Conservation (phyloP, 2,113 vertebrate genomes). For the Elaphurus davidianus region DNA sequence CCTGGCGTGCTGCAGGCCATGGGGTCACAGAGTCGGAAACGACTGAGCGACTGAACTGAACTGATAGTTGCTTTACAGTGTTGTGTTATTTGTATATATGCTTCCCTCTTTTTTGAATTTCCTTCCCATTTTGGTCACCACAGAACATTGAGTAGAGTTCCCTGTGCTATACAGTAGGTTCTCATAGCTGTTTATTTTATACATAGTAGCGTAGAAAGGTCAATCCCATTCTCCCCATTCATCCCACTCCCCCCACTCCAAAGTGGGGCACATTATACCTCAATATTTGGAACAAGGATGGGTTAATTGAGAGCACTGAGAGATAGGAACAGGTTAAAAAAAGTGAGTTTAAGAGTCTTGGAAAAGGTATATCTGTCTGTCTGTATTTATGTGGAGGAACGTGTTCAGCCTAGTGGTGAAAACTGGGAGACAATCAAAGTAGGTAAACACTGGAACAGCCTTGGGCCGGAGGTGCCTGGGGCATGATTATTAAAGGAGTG, state of each 20-base stretch:
- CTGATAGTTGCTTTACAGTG: not conserved
- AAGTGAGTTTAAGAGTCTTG: not conserved
- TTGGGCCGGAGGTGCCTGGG: not conserved
- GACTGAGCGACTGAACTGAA: fast-evolving
- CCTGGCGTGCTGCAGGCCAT: fast-evolving
- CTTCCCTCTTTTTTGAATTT: not conserved
- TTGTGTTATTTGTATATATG: not conserved
- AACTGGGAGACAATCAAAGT: not conserved
- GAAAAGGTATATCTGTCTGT: not conserved
- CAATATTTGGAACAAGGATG: not conserved
- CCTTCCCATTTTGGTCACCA: not conserved
- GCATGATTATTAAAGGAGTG: not conserved
- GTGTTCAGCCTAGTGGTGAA: not conserved
- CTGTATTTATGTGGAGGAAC: not conserved
- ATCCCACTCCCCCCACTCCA: not conserved
- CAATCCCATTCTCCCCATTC: not conserved
- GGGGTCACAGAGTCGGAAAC: not conserved
- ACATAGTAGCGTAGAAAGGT: not conserved
- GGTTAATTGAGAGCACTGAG: not conserved
- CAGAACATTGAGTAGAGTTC: not conserved
- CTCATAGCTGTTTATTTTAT: not conserved
- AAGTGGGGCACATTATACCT: not conserved
- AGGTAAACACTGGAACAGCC: not conserved
- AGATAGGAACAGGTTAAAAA: not conserved
- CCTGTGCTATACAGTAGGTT: not conserved